Evolutionary conservation across 2,797 vertebrate species (phyloP).

Genomic region (Lepus townsendii): DNA sequence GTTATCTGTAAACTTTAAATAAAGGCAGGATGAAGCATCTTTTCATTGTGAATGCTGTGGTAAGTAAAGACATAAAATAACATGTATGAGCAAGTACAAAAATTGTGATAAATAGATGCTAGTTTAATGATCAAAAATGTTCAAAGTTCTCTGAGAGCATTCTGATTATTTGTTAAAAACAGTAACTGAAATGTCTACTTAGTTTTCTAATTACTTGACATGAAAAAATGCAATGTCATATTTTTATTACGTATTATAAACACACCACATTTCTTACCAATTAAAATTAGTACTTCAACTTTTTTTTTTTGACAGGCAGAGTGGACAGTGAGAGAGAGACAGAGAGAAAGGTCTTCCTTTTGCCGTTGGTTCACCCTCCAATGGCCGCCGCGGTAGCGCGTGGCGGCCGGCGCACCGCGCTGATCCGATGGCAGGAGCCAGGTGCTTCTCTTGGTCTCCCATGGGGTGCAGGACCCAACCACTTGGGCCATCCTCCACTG

Average conservation of each 20-base stretch:
- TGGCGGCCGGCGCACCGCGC: too few species aligned
- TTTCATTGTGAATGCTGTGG: not conserved
- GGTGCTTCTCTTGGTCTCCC: too few species aligned
- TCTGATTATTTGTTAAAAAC: not conserved
- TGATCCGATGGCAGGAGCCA: too few species aligned
- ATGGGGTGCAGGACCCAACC: too few species aligned
- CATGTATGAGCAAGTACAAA: not conserved
- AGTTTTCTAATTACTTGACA: constrained; percentile 1
- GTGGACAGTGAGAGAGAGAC: too few species aligned
- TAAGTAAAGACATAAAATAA: constrained; percentile 14
- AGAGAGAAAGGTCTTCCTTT: too few species aligned
- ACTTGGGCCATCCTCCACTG: too few species aligned
- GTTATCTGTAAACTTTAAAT: not conserved
- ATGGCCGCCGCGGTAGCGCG: too few species aligned
- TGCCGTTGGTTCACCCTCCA: too few species aligned
- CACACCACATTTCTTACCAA: not conserved
- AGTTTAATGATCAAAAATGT: not conserved
- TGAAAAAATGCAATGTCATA: not conserved
- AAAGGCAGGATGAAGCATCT: not conserved
- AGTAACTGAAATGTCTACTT: not conserved
- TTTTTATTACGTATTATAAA: not conserved
- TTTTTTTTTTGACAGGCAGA: too few species aligned
- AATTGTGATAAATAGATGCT: not conserved
- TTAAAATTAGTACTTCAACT: not conserved
- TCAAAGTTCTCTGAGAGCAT: not conserved